Base-by-base conservation (phyloP, 2,797 vertebrate species). In the Vultur gryphus region DNA sequence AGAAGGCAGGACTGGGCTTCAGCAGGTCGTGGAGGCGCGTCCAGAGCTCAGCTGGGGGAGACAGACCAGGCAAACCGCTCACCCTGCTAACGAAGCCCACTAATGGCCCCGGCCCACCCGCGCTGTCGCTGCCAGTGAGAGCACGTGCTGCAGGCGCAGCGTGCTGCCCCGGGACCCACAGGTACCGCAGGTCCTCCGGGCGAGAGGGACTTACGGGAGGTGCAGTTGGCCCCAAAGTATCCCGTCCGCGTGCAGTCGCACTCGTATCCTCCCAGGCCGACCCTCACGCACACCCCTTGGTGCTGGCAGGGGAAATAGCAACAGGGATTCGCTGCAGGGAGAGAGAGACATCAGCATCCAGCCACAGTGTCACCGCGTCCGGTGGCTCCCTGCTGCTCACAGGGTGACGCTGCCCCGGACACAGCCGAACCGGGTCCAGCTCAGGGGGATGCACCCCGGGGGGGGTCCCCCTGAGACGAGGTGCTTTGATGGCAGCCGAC, bases 221-320 rank as follows among this genome's bases (percentile, higher is more conserved):
- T 99, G 98, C 99, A 99, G 97, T 99, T 99, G 86, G 95, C 85
- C 86, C 99, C 99, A 1, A 98, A 97, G 95, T 98, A 99, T 21
- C 99, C 99, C 0, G 99, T 99, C 71, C 98, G 98, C 1, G 99
- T 99, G 96, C 99, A 99, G 98, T 99, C 99, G 12, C 99, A 99
- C 75, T 99, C 97, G 31, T 99, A 99, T 25, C 77, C 21, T 10
- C 97, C 97, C 21, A 93, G 44, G 44, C 98, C 98, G 3, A 98
- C 98, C 77, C 98, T 98, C 89, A 99, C 95, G 35, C 99, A 99
- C 83, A 99, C 93, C 2, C 99, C 99, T 93, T 98, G 97, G 98
- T 99, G 98, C 97, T 99, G 98, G 93, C 99, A 99, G 1, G 99
- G 99, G 92, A 98, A 99, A 96, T 98, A 98, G 96, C 99, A 99